Conservation (phyloP, 35 echinoderm and acorn worm species). For the Apostichopus parvimensis region DNA sequence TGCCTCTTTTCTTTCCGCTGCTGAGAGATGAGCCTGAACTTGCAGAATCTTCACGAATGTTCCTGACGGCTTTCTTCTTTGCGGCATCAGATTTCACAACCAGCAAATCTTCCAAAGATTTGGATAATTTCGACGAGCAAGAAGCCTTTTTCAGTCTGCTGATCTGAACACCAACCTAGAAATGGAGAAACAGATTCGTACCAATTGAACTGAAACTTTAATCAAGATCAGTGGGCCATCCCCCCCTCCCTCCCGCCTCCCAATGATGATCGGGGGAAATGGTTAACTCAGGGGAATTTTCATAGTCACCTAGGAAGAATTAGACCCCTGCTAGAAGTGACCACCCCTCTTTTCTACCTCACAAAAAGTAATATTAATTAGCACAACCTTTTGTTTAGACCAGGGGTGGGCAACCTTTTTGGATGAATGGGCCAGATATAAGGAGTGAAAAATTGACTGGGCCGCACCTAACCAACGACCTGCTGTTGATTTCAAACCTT, state of each 20-base stretch:
- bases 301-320: too few relatives aligned
- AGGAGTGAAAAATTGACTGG: too few relatives aligned
- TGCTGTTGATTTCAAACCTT: too few relatives aligned
- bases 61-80: background rate
- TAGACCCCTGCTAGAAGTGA: too few relatives aligned
- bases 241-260: background rate
- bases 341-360: too few relatives aligned
- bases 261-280: too few relatives aligned
- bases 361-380: too few relatives aligned
- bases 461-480: too few relatives aligned
- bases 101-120: conserved; percentile 35
- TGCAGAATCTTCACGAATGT: background rate
- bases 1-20: background rate
- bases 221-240: background rate
- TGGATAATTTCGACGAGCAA: background rate
- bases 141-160: conserved; percentile 42
- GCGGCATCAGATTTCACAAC: background rate
- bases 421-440: too few relatives aligned
- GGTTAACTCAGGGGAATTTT: too few relatives aligned
- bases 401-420: too few relatives aligned
- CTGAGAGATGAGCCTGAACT: background rate
- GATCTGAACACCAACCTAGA: conserved; percentile 47
- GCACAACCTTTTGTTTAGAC: too few relatives aligned
- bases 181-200: background rate
- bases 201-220: background rate